Conservation (phyloP, 1,140 invertebrate genomes). For the Bombus superbus region DNA sequence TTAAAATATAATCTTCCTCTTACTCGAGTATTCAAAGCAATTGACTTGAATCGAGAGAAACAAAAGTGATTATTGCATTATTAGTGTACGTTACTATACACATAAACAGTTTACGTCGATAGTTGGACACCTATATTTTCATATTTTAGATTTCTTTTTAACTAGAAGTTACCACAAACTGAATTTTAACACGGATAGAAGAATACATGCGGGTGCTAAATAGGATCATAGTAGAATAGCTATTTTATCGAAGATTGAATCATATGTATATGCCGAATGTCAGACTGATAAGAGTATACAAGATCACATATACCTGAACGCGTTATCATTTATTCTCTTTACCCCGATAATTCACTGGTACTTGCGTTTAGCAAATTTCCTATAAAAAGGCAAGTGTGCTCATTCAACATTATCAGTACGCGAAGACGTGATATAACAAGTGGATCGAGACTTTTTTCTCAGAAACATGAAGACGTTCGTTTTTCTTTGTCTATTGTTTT, state of each 20-base stretch:
- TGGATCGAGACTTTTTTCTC: background rate
- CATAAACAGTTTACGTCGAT: background rate
- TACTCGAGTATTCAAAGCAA: background rate
- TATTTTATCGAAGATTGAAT: background rate
- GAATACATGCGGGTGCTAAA: background rate
- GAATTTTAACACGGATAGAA: background rate
- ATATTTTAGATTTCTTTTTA: background rate
- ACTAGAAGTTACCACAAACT: background rate
- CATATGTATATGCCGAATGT: background rate
- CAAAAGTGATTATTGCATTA: background rate
- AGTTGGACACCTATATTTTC: background rate
- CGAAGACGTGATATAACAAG: background rate
- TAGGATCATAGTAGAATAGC: background rate
- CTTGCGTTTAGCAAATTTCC: background rate
- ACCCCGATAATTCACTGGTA: background rate
- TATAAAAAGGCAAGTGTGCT: background rate
- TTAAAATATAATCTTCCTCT: background rate
- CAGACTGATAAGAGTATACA: background rate
- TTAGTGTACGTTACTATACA: too few species aligned
- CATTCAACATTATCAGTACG: background rate
- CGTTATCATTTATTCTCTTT: background rate
- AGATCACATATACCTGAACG: background rate
- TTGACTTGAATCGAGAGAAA: background rate
- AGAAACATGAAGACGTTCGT: constrained; percentile 12
- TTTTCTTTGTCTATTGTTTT: background rate